phyloP scores from a whole-genome alignment of 2,888 invertebrate species.

The Nomada goodeniana region DNA sequence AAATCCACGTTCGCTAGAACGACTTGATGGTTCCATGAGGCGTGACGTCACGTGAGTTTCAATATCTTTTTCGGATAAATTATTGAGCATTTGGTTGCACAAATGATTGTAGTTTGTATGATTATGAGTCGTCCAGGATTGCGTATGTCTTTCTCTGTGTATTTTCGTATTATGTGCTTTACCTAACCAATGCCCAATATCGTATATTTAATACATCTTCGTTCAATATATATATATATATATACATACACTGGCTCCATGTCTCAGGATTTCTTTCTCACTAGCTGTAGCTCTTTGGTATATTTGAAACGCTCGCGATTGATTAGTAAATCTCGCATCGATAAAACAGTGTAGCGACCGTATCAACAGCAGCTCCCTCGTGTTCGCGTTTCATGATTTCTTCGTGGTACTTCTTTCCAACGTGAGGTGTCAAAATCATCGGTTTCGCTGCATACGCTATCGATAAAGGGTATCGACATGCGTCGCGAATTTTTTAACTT shows the following conservation, averaged over 20 bases:
- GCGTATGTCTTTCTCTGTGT: neutral
- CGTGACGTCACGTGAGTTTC: neutral
- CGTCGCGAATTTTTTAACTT: neutral
- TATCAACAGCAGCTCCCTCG: conserved; percentile 8
- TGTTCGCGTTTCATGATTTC: neutral
- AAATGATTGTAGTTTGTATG: neutral
- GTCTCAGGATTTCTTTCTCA: too few relatives aligned
- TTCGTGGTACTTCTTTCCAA: neutral
- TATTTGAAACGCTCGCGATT: neutral
- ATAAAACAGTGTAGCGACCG: neutral
- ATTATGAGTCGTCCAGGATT: neutral
- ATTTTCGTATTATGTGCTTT: neutral
- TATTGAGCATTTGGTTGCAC: neutral
- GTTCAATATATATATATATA: too few relatives aligned
- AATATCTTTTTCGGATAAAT: neutral
- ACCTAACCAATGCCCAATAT: too few relatives aligned
- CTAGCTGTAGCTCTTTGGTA: too few relatives aligned
- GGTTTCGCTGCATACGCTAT: neutral
- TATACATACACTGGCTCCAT: too few relatives aligned
- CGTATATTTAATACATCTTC: too few relatives aligned
- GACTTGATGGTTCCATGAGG: neutral
- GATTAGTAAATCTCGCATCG: neutral
- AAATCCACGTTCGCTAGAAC: neutral
- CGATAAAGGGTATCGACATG: conserved; percentile 28
- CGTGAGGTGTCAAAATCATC: conserved; percentile 25